phyloP scores from a whole-genome alignment of 2,888 invertebrate species.

The Acrobasis consociella region DNA sequence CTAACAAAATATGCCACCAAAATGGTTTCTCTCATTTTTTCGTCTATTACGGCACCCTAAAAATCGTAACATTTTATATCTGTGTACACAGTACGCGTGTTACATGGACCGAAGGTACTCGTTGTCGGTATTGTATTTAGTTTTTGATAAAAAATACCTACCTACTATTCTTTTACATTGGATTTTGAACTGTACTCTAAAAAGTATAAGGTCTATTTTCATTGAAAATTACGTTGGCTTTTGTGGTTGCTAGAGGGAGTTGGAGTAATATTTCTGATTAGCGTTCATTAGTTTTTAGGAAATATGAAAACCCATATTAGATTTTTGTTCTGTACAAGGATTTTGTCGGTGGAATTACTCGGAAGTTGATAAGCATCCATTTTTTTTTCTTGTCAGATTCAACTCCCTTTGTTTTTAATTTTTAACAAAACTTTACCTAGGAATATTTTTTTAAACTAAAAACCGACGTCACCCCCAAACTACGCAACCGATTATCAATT shows the following conservation, averaged over 20 bases:
- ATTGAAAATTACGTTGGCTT: neutral
- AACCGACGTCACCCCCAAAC: too few species aligned
- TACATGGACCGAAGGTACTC: neutral
- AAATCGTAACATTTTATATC: neutral
- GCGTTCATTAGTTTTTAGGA: neutral
- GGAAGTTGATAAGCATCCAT: too few species aligned
- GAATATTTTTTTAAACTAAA: too few species aligned
- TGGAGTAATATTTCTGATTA: neutral
- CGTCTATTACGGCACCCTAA: neutral
- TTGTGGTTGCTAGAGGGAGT: neutral
- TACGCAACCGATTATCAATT: too few species aligned
- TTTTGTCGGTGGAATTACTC: too few species aligned
- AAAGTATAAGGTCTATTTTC: neutral
- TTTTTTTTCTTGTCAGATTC: too few species aligned
- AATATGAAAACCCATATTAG: too few species aligned
- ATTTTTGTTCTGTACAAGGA: too few species aligned
- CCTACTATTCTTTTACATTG: neutral
- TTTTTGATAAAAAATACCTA: slow-evolving; percentile 1
- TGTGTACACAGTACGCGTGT: neutral
- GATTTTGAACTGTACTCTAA: neutral
- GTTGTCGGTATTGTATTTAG: neutral
- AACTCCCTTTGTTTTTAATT: too few species aligned
- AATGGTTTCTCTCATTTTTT: neutral
- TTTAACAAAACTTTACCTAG: too few species aligned
- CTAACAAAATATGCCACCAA: too few species aligned